Evolutionary conservation across 2,888 invertebrate species (phyloP), one percentile per base, ranked within the genome.

Genomic region (Dinocampus coccinellae): DNA sequence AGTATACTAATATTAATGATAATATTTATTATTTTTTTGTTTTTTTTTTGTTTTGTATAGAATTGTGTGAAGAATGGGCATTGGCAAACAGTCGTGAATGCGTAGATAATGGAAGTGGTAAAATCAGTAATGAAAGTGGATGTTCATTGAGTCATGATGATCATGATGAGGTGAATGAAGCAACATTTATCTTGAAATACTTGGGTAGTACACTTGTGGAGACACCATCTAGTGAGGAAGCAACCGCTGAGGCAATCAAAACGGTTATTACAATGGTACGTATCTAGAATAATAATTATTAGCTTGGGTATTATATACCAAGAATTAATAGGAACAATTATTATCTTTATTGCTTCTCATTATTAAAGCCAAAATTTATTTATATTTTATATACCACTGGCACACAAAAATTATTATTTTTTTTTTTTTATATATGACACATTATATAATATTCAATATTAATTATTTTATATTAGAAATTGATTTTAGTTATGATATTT

Each of bases 191-290:
- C 82, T 88, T 94, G 76, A 93, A 95, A 86, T 95, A 95, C 88
- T 91, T 95, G 66, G 95, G 95, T 16, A 92, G 92, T 72, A 93
- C 93, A 22, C 90, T 94, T 3, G 93, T 95, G 9, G 94, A 95
- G 84, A 92, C 94, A 63, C 92, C 93, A 7, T 91, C 92, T 20
- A 93, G 92, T 72, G 93, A 93, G 29, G 92, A 92, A 78, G 92
- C 93, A 33, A 95, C 94, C 69, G 93, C 94, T 2, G 92, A 94
- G 70, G 95, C 96, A 39, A 94, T 96, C 62, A 94, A 94, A 84
- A 92, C 92, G 47, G 93, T 96, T 77, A 91, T 96, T 74, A 91
- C 92, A 64, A 86, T 88, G 88, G 88, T 88, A 77, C 74, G 81
- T 79, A 73, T n/a, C 34, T 20, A 22, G 64, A 58, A 68, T 68